Evolutionary conservation across 2,797 vertebrate genomes (phyloP).

Genomic region (Thalassophryne amazonica): DNA sequence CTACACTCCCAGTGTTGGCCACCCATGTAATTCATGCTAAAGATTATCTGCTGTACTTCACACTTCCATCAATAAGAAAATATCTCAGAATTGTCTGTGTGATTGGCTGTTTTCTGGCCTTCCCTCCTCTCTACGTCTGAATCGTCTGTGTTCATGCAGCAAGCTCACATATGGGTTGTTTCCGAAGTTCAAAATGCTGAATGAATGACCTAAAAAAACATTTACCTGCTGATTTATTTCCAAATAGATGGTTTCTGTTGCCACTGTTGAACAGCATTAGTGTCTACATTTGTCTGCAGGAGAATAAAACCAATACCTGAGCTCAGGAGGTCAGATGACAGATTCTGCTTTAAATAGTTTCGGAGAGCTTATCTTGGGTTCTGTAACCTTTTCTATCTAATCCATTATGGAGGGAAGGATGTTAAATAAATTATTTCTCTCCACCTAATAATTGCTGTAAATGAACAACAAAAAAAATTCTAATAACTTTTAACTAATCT

Average conservation of each 20-base stretch:
- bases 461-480: background rate
- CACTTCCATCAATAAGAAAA: too few species aligned
- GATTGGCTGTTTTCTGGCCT: background rate
- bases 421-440: background rate
- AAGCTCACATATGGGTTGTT: background rate
- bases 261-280: constrained; percentile 6
- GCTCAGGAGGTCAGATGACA: constrained; percentile 11
- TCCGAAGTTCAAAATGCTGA: background rate
- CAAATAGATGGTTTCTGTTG: constrained; percentile 5
- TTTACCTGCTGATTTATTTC: constrained; percentile 1
- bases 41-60: too few species aligned
- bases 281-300: constrained; percentile 10
- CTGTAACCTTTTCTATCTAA: constrained; percentile 3
- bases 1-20: too few species aligned
- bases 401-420: background rate
- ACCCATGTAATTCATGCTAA: too few species aligned
- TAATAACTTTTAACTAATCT: background rate
- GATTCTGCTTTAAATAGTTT: constrained; percentile 11
- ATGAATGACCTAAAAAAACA: background rate
- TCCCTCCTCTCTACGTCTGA: background rate
- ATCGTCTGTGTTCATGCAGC: background rate
- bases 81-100: too few species aligned
- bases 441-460: background rate
- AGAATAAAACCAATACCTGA: background rate
- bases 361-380: constrained; percentile 5